Percentiles rank a stretch among this genome's conserved stretches.
These are phyloP conservation scores for Brachionus manjavacas DNA, from an alignment of 1,140 invertebrate genomes.

Conservation along the genomic window DNA sequence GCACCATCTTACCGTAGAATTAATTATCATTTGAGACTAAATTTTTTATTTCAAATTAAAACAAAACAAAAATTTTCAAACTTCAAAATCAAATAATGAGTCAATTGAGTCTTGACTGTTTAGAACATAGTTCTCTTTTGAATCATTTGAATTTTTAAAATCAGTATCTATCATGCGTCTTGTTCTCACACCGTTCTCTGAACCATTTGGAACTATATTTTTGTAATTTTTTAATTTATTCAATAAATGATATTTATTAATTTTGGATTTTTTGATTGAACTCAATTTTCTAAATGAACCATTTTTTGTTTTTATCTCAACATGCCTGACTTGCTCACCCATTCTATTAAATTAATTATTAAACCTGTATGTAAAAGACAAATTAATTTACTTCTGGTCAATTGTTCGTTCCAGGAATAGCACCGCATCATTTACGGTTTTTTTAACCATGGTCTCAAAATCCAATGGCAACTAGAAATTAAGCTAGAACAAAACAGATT, in stretches of 20 bases:
- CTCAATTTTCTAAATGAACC: background rate
- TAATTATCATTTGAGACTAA: background rate
- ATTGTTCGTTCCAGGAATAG: background rate
- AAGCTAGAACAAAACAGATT: too few relatives aligned
- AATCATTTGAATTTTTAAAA: background rate
- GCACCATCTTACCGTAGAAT: background rate
- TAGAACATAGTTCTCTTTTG: background rate
- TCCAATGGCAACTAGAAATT: background rate
- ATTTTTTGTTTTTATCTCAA: background rate
- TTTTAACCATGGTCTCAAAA: background rate
- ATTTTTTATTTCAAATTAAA: background rate
- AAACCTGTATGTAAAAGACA: background rate
- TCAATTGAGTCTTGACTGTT: background rate
- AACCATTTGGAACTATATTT: background rate
- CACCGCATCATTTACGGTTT: background rate
- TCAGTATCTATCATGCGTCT: background rate
- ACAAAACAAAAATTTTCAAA: background rate
- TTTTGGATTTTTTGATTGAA: background rate
- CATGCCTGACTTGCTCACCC: background rate
- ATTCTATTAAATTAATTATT: background rate
- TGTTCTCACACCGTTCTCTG: background rate
- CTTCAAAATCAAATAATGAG: slow-evolving; percentile 4
- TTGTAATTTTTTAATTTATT: background rate
- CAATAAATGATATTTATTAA: background rate
- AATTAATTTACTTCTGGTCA: background rate